Base-by-base conservation (phyloP, 2,888 invertebrate genomes). In the Diaperis boleti region DNA sequence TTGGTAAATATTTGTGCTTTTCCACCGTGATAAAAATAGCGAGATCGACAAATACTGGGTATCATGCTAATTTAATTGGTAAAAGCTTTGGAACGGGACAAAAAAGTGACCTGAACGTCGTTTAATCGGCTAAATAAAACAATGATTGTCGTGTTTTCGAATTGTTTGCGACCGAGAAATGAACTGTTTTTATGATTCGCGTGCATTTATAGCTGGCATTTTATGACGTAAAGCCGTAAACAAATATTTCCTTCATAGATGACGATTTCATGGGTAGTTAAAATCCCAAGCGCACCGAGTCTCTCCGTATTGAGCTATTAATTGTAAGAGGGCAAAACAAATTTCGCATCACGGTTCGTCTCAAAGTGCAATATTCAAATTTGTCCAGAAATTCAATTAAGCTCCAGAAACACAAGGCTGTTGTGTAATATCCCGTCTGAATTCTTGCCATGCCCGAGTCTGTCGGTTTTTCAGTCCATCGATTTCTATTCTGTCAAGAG, bases 351-450 rank as follows among this genome's bases (percentile, higher is more conserved):
- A 42, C 17, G 13, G 26, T 26, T 10, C 41, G n/a, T 13, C 14
- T 31, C 22, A 6, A 54, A 29, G 50, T 50, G 50, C 22, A 39
- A 41, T 42, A 54, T 41, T 54, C 41, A 56, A 56, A 56, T 56
- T 56, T 33, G 35, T 31, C 20, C 44, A 56, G 56, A 56, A 56
- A 35, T 56, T 45, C 56, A 56, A 56, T 56, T 56, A 56, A 37
- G 14, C 20, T 7, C 17, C 15, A 10, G 7, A 52, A 29, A 29
- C 37, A 52, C 15, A 49, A 15, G 31, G 18, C 52, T 11, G 33
- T 39, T 41, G 20, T 41, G 41, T 33, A 45, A 56, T 56, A 45
- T 56, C 56, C 22, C 45, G 35, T 45, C 35, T 17, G 22, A 44
- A 56, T 56, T 56, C 56, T 22, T 56, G 56, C 29, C n/a, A 44